Conservation (phyloP, 2,113 vertebrate species). For the Buteo buteo region DNA sequence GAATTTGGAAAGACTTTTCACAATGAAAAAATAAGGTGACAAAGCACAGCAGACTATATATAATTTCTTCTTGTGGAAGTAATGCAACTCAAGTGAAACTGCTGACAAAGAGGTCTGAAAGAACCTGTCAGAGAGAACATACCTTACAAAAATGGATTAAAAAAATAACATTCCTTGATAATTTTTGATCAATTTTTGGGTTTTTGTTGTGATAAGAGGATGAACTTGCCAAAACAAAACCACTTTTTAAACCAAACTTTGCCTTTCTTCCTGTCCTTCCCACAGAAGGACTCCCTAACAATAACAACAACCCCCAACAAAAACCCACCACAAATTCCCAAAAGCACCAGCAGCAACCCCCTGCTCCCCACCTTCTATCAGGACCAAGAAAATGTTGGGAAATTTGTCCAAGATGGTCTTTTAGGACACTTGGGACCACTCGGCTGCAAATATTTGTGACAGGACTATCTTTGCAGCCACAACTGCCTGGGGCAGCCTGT, state of each 20-base stretch:
- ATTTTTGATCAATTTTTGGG: accelerated
- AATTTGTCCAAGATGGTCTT: not conserved
- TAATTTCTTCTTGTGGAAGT: not conserved
- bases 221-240: not conserved
- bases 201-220: not conserved
- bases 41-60: not conserved
- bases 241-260: not conserved
- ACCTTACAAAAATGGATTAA: not conserved
- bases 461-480: not conserved
- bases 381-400: not conserved
- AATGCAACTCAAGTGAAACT: not conserved
- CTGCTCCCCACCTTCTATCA: not conserved
- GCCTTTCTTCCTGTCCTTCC: not conserved
- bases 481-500: not conserved
- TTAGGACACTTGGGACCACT: not conserved
- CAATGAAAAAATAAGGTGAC: not conserved
- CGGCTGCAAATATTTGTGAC: not conserved
- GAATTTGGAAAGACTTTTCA: not conserved
- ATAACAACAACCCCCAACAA: too few species aligned
- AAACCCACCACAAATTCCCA: not conserved
- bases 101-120: not conserved
- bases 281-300: not conserved
- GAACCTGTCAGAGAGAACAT: not conserved
- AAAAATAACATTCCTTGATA: not conserved
- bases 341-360: not conserved